These are phyloP conservation scores for Callinectes sapidus DNA, from an alignment of 2,888 invertebrate genomes.

Conservation along the genomic window DNA sequence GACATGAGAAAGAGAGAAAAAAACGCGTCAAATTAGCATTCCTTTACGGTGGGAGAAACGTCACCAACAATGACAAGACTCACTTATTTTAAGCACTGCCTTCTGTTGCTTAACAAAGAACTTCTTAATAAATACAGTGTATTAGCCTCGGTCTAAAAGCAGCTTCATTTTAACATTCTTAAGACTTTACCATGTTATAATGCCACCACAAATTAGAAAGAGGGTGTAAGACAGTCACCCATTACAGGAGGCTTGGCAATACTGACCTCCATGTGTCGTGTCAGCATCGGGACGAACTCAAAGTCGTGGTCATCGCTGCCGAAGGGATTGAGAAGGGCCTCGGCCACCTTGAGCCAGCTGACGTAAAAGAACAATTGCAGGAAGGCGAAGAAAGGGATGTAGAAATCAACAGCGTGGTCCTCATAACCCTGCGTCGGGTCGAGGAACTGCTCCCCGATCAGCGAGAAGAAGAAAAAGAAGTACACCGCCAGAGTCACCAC, in stretches of 20 bases:
- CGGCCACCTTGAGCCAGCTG: conserved; percentile 96
- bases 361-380: conserved; percentile 94
- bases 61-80: not conserved
- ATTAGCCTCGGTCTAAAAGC: not conserved
- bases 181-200: not conserved
- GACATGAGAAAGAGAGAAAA: not conserved
- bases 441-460: conserved; percentile 91
- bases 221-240: not conserved
- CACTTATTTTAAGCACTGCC: not conserved
- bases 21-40: not conserved
- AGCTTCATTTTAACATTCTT: not conserved
- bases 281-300: conserved; percentile 94
- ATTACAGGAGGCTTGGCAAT: not conserved
- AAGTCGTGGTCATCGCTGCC: conserved; percentile 98
- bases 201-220: not conserved
- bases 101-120: not conserved
- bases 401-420: conserved; percentile 79
- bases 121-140: not conserved
- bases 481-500: conserved; percentile 94
- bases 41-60: not conserved
- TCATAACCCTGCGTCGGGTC: conserved; percentile 78
- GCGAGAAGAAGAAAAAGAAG: conserved; percentile 91
- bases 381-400: conserved; percentile 92
- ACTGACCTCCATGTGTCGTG: conserved; percentile 91
- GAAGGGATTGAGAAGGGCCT: conserved; percentile 94